Evolutionary conservation across 2,797 vertebrate genomes (phyloP).

Genomic region (Acipenser transmontanus): DNA sequence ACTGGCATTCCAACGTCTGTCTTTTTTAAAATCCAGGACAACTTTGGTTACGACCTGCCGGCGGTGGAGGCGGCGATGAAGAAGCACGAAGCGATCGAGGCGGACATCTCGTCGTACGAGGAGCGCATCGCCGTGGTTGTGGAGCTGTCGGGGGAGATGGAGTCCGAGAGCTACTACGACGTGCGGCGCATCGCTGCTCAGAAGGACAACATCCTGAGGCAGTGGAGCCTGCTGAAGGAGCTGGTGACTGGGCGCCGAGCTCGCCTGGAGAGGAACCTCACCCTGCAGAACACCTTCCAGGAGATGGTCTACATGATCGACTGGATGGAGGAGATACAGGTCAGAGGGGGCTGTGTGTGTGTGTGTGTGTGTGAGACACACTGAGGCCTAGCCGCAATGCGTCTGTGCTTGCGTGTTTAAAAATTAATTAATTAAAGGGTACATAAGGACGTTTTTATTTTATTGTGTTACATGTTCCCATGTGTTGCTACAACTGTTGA

Average conservation of each 20-base stretch:
- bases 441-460: too few species aligned
- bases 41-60: constrained; percentile 90
- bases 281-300: constrained; percentile 90
- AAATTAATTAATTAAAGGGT: too few species aligned
- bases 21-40: constrained; percentile 62
- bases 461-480: too few species aligned
- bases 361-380: not conserved
- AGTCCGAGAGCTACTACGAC: constrained; percentile 80
- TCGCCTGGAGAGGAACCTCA: constrained; percentile 83
- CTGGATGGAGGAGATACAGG: constrained; percentile 98
- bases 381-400: not conserved
- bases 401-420: too few species aligned
- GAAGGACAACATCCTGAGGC: constrained; percentile 82
- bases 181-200: constrained; percentile 73
- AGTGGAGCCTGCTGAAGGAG: constrained; percentile 83
- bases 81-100: constrained; percentile 94
- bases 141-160: constrained; percentile 79
- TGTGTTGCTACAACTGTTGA: too few species aligned
- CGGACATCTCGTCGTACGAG: constrained; percentile 87
- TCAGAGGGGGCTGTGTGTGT: constrained; percentile 27
- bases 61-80: constrained; percentile 95
- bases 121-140: constrained; percentile 83
- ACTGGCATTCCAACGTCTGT: too few species aligned
- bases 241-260: constrained; percentile 69
- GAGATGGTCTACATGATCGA: constrained; percentile 98